Percentiles rank a stretch among this genome's conserved stretches.
phyloP scores from a whole-genome alignment of 2,113 vertebrate genomes.

The Sceloporus tristichus region DNA sequence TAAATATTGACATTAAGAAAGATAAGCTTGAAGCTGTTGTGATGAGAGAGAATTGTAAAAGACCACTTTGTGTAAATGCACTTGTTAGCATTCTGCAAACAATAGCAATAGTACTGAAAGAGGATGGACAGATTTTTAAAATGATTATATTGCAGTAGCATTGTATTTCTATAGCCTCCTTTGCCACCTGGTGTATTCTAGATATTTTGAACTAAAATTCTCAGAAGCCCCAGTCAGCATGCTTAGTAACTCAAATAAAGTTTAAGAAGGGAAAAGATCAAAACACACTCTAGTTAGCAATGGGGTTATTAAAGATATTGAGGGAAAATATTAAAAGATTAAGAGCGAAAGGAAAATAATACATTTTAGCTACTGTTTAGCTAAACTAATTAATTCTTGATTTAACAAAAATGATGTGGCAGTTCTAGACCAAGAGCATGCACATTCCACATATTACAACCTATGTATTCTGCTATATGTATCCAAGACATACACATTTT shows the following conservation, averaged over 20 bases:
- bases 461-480: not conserved
- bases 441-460: not conserved
- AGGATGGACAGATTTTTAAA: no score
- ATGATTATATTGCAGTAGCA: no score
- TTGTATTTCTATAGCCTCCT: no score
- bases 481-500: not conserved
- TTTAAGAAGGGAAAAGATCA: not conserved
- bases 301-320: not conserved
- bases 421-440: not conserved
- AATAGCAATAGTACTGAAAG: not conserved
- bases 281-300: no score
- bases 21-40: not conserved
- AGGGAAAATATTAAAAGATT: not conserved
- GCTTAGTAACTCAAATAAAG: not conserved
- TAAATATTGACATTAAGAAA: not conserved
- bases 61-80: no score
- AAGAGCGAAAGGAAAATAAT: not conserved
- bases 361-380: not conserved
- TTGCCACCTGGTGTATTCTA: no score
- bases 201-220: no score
- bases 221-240: not conserved
- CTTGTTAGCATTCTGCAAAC: no score
- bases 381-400: not conserved
- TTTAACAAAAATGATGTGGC: not conserved
- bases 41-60: not conserved